Evolutionary conservation across 2,888 invertebrate species (phyloP), one percentile per base, ranked within the genome.

Genomic region (Andrena chrysosceles): DNA sequence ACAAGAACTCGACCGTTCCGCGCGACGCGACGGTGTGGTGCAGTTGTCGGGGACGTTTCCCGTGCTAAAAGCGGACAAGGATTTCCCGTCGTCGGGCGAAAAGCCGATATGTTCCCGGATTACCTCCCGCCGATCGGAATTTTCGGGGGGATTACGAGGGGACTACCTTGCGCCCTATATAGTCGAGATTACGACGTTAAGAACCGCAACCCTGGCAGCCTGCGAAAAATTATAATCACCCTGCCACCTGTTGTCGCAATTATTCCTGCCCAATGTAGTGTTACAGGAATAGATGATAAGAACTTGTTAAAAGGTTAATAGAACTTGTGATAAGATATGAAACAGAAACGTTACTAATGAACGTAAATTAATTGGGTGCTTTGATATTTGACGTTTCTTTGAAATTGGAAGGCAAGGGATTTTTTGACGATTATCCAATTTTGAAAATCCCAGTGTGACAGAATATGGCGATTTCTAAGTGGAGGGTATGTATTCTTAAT

Each of bases 91-190:
- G 69, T 31, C 60, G n/a, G 66, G 69, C 31, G 73, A 56, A 83
- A 83, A 83, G 77, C 83, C 73, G 83, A 83, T 77, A 77, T 73
- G 73, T 49, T 54, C 69, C 5, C 29, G 72, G 74, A 81, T 81
- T 81, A 81, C 54, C 42, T 48, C 29, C 26, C 60, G 48, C 5
- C 83, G 83, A 83, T 72, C 69, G 73, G 69, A 83, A 83, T 83
- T 77, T 83, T 70, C 73, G 60, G 8, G 8, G 31, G 73, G 77
- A 82, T 77, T 83, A 83, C 83, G 13, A 26, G 6, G 13, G 69
- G 29, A 35, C 60, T 66, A 69, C 62, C 63, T 59, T 73, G 60
- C 33, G 20, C 33, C 49, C 31, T 31, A n/a, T n/a, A n/a, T n/a
- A 26, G 52, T 31, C 56, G n/a, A 76, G 83, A 66, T 76, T 72